These are phyloP conservation scores for Zapornia atra DNA, from an alignment of 2,113 vertebrate species.

Conservation along the genomic window DNA sequence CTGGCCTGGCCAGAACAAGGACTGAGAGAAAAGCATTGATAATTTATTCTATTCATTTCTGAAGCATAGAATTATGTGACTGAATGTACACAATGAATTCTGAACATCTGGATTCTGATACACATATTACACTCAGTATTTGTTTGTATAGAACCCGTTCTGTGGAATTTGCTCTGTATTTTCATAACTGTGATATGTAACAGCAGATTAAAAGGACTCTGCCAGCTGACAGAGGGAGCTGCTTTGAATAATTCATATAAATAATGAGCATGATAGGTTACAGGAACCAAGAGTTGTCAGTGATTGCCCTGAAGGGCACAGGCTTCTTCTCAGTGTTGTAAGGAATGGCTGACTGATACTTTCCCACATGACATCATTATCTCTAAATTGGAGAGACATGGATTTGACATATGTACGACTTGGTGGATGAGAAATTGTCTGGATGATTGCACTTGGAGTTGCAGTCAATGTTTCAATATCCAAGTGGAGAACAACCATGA, in stretches of 20 bases:
- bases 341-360: neutral
- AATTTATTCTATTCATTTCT: neutral
- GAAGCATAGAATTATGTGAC: neutral
- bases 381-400: too few species aligned
- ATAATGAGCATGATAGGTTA: neutral
- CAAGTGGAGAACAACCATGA: too few species aligned
- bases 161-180: neutral
- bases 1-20: too few species aligned
- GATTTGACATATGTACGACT: too few species aligned
- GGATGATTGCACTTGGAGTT: too few species aligned
- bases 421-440: too few species aligned
- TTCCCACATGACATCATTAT: too few species aligned
- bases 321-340: neutral
- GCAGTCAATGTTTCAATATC: too few species aligned
- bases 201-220: neutral
- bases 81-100: neutral
- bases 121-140: neutral
- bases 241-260: neutral
- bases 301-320: neutral
- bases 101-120: neutral
- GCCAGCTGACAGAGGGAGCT: neutral
- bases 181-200: neutral
- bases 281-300: neutral
- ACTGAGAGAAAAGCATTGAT: neutral
- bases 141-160: neutral